Evolutionary conservation across 2,888 invertebrate genomes (phyloP).

Genomic region (Drosophila helvetica): DNA sequence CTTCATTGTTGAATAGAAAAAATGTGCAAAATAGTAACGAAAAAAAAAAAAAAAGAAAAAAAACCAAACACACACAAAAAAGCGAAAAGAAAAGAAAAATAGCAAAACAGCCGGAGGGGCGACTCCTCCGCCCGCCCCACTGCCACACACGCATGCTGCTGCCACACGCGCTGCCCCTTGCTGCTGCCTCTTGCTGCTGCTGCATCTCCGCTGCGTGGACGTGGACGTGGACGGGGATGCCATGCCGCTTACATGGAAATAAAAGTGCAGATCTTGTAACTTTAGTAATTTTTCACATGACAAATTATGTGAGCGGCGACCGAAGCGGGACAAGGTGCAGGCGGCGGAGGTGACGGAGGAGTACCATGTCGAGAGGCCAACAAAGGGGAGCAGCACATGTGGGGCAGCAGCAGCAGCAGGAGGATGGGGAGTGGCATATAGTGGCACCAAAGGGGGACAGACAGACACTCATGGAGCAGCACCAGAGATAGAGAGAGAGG

Average conservation of each 20-base stretch:
- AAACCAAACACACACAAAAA: constrained; percentile 45
- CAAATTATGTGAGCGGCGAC: constrained; percentile 78
- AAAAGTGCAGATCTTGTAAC: constrained; percentile 80
- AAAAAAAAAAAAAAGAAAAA: constrained; percentile 56
- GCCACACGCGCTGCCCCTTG: constrained; percentile 17
- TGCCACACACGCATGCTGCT: constrained; percentile 44
- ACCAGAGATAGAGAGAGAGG: constrained; percentile 13
- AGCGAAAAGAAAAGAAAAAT: constrained; percentile 68
- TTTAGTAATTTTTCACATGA: constrained; percentile 82
- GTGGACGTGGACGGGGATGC: not conserved
- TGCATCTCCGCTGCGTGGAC: constrained; percentile 49
- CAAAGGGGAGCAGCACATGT: constrained; percentile 43
- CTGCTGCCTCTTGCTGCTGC: constrained; percentile 3
- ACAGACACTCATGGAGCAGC: constrained; percentile 1
- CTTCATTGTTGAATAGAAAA: constrained; percentile 80
- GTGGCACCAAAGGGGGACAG: constrained; percentile 5
- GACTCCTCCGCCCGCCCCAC: not conserved
- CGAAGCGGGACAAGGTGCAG: constrained; percentile 38
- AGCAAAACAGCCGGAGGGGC: constrained; percentile 41
- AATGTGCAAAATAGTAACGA: constrained; percentile 78
- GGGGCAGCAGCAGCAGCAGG: not conserved
- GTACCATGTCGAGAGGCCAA: constrained; percentile 40
- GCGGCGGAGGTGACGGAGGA: constrained; percentile 5
- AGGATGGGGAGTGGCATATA: not conserved
- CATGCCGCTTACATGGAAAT: constrained; percentile 57